These are phyloP conservation scores for Porites rus DNA, from an alignment of 92 coral and sea anemone species.

Conservation along the genomic window DNA sequence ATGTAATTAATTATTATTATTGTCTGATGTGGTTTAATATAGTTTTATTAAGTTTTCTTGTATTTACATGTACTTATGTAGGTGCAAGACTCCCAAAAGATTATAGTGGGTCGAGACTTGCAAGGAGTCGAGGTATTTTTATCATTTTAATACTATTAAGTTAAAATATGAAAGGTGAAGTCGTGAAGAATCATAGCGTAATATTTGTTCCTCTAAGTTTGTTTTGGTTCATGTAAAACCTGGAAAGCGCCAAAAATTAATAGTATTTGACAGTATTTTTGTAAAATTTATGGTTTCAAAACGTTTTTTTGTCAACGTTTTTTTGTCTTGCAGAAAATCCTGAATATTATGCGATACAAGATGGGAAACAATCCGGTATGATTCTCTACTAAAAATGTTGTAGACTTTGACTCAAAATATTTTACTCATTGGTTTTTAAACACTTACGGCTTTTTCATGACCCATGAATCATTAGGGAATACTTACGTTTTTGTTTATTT, in stretches of 20 bases:
- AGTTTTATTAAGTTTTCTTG: background rate
- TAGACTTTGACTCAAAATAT: too few relatives aligned
- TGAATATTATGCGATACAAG: constrained; percentile 68
- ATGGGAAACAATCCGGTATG: constrained; percentile 64
- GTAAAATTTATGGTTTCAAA: background rate
- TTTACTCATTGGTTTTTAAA: too few relatives aligned
- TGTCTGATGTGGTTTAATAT: too few relatives aligned
- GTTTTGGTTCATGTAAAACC: too few relatives aligned
- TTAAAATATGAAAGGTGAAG: too few relatives aligned
- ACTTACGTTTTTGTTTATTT: background rate
- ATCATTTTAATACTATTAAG: too few relatives aligned
- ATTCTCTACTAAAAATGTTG: too few relatives aligned
- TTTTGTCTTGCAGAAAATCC: constrained; percentile 62
- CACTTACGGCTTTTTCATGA: background rate
- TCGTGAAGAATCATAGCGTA: too few relatives aligned
- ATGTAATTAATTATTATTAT: too few relatives aligned
- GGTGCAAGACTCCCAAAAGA: constrained; percentile 80
- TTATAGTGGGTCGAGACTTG: constrained; percentile 80
- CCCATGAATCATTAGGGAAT: background rate
- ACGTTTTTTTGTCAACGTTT: background rate
- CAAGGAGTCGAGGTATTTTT: constrained; percentile 76
- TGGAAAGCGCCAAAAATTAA: too few relatives aligned
- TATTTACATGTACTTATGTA: background rate
- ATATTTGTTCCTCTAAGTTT: too few relatives aligned
- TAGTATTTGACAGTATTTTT: too few relatives aligned